Conservation (phyloP, 2,113 vertebrate species). For the Aptenodytes patagonicus region DNA sequence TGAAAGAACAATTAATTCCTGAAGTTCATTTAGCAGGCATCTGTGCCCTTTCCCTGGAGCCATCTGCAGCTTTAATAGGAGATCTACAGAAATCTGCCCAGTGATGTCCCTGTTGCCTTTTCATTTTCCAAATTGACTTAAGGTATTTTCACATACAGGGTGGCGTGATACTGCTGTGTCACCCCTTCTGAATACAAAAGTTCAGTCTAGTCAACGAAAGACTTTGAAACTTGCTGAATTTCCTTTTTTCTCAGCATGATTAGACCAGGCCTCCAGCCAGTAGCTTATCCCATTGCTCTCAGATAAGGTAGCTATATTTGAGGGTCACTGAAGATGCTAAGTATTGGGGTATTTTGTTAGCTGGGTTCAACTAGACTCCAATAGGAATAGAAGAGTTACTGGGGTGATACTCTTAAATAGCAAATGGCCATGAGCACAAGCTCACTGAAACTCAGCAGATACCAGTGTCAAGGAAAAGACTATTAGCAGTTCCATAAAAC, state of each 20-base stretch:
- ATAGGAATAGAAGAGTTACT: neutral
- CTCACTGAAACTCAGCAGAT: neutral
- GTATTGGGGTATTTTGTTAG: neutral
- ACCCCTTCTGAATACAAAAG: neutral
- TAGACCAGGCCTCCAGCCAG: neutral
- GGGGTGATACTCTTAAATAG: neutral
- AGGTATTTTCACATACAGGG: neutral
- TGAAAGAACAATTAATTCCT: neutral
- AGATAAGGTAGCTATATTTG: neutral
- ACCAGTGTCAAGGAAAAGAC: neutral
- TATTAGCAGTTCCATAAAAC: neutral
- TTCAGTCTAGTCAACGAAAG: neutral
- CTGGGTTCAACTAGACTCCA: neutral
- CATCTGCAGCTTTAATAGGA: neutral
- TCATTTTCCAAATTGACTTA: neutral
- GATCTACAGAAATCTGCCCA: neutral
- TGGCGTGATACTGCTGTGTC: neutral
- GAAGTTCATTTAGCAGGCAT: neutral
- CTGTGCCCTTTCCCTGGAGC: neutral
- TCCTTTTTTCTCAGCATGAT: neutral
- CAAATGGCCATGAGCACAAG: neutral
- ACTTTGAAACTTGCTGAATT: neutral
- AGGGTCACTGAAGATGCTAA: neutral
- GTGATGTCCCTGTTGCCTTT: neutral
- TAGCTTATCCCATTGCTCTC: neutral